Conservation (phyloP, 1,140 invertebrate species). For the Laupala kohalensis region DNA sequence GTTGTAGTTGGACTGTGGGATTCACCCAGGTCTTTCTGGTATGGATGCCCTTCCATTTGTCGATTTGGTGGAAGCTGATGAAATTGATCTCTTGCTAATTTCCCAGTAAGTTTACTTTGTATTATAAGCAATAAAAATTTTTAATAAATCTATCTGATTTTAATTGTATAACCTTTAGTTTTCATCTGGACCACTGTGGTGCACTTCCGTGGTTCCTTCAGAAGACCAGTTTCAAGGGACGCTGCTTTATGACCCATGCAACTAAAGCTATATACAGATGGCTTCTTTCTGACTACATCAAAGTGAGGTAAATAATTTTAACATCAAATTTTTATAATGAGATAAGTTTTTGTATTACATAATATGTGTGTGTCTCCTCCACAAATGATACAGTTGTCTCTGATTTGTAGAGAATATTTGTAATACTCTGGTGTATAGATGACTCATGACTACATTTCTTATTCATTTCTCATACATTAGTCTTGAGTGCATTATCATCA, state of each 20-base stretch:
- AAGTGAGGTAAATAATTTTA: constrained; percentile 63
- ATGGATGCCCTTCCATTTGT: constrained; percentile 97
- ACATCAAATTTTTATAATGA: no score
- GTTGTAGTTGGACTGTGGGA: constrained; percentile 85
- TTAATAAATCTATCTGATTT: neutral
- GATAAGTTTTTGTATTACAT: no score
- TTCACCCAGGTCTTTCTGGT: constrained; percentile 93
- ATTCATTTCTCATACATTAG: no score
- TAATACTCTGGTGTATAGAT: no score
- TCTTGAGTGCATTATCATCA: no score
- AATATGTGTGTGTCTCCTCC: no score
- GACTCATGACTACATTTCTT: no score
- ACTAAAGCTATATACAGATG: constrained; percentile 99
- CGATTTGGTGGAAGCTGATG: constrained; percentile 92
- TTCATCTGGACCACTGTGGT: constrained; percentile 97
- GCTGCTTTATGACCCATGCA: constrained; percentile 99
- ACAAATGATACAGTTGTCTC: no score
- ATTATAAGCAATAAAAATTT: neutral
- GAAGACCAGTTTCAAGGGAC: constrained; percentile 94
- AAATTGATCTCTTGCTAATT: constrained; percentile 91
- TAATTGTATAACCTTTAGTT: constrained; percentile 42
- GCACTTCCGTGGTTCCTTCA: constrained; percentile 95
- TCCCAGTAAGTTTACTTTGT: constrained; percentile 63
- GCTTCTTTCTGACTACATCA: constrained; percentile 97
- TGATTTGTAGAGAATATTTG: no score